Evolutionary conservation across 1,140 invertebrate species (phyloP).

Genomic region (Venturia canescens): DNA sequence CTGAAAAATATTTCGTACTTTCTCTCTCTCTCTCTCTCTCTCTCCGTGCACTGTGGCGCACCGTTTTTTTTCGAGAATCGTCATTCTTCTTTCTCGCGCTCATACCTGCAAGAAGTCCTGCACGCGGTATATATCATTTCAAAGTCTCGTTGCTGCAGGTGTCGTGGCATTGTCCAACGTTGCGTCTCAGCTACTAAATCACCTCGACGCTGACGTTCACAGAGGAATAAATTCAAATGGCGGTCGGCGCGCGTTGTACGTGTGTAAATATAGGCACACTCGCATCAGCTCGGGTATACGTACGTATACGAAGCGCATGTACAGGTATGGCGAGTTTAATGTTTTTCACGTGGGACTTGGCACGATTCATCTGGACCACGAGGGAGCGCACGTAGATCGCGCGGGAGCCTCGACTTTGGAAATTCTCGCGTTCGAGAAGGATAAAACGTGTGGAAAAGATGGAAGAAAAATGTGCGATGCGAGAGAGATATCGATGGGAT

Average conservation of each 20-base stretch:
- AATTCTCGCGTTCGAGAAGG: conserved; percentile 1
- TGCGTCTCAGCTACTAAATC: too few relatives aligned
- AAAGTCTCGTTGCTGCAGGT: too few relatives aligned
- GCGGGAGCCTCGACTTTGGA: background rate
- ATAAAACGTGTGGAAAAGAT: background rate
- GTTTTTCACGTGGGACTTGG: background rate
- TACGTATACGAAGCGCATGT: background rate
- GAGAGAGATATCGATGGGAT: background rate
- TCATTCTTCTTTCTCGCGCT: too few relatives aligned
- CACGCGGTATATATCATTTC: too few relatives aligned
- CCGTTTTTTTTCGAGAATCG: too few relatives aligned
- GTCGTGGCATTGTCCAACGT: too few relatives aligned
- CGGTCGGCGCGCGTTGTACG: background rate
- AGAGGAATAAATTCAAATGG: too few relatives aligned
- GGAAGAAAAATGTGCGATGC: background rate
- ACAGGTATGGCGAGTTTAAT: background rate
- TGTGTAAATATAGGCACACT: background rate
- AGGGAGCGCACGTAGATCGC: background rate
- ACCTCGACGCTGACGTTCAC: too few relatives aligned
- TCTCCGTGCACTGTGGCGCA: too few relatives aligned
- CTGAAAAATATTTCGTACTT: too few relatives aligned
- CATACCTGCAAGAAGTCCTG: too few relatives aligned
- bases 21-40: too few relatives aligned
- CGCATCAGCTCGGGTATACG: background rate
- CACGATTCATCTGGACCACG: background rate